These are phyloP conservation scores for Aviceda subcristata DNA, from an alignment of 2,113 vertebrate species.

Conservation along the genomic window DNA sequence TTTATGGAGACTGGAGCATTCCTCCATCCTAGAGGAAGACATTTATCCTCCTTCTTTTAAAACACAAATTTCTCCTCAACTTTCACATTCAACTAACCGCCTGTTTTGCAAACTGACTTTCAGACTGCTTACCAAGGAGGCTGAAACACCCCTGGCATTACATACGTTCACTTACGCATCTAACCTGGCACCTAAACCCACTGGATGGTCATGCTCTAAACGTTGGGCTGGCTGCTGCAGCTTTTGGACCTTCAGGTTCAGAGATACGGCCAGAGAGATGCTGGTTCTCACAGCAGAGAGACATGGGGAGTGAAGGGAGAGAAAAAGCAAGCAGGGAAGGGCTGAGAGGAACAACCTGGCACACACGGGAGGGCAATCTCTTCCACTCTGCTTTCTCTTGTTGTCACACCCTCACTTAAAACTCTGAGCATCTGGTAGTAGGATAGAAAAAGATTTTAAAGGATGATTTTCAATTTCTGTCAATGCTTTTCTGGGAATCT, in stretches of 20 bases:
- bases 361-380: neutral
- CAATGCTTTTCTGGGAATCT: neutral
- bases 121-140: neutral
- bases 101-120: neutral
- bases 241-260: neutral
- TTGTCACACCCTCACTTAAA: neutral
- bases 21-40: neutral
- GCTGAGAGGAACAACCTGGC: neutral
- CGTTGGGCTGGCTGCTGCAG: neutral
- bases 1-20: neutral
- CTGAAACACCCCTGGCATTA: neutral
- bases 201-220: neutral
- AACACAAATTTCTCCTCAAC: neutral
- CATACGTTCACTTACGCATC: neutral
- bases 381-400: neutral
- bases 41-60: neutral
- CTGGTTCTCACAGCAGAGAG: neutral
- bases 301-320: neutral
- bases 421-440: neutral
- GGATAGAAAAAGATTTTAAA: neutral
- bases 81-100: neutral
- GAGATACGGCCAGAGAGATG: neutral
- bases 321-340: neutral
- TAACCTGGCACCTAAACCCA: neutral
- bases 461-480: neutral